phyloP scores from a whole-genome alignment of 2,797 vertebrate genomes.

The Chelmon rostratus region DNA sequence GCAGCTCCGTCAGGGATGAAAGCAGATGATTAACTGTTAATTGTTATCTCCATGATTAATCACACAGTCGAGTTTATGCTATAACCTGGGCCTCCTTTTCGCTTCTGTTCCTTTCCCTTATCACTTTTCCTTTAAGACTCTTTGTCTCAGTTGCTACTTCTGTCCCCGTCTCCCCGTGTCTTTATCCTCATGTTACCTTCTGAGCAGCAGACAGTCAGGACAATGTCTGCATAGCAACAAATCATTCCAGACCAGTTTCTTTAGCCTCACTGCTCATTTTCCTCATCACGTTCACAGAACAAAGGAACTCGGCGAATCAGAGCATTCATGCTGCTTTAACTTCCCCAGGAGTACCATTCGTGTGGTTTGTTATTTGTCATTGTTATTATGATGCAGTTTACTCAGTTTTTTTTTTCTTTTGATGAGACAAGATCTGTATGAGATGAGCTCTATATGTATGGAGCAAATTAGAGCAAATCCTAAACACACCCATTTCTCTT shows the following conservation, averaged over 20 bases:
- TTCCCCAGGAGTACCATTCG: neutral
- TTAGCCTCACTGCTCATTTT: slow-evolving; percentile 5
- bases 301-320: slow-evolving; percentile 2
- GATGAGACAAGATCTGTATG: neutral
- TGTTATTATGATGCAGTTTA: neutral
- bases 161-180: slow-evolving; percentile 20
- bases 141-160: slow-evolving; percentile 14
- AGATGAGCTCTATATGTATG: neutral
- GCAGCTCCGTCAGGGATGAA: neutral
- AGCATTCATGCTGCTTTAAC: slow-evolving; percentile 12
- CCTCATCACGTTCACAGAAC: slow-evolving; percentile 2
- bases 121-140: slow-evolving; percentile 36
- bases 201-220: slow-evolving; percentile 31
- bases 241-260: neutral
- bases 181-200: slow-evolving; percentile 60
- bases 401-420: neutral
- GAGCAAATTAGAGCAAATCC: neutral
- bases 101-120: slow-evolving; percentile 2
- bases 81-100: neutral
- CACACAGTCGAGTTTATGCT: neutral
- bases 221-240: slow-evolving; percentile 48
- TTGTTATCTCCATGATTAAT: neutral
- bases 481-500: neutral
- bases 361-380: neutral
- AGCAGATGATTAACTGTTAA: neutral